Percentiles rank a stretch among this genome's conserved stretches.
These are phyloP conservation scores for Cardiocondyla obscurior DNA, from an alignment of 1,140 invertebrate species.

Conservation along the genomic window DNA sequence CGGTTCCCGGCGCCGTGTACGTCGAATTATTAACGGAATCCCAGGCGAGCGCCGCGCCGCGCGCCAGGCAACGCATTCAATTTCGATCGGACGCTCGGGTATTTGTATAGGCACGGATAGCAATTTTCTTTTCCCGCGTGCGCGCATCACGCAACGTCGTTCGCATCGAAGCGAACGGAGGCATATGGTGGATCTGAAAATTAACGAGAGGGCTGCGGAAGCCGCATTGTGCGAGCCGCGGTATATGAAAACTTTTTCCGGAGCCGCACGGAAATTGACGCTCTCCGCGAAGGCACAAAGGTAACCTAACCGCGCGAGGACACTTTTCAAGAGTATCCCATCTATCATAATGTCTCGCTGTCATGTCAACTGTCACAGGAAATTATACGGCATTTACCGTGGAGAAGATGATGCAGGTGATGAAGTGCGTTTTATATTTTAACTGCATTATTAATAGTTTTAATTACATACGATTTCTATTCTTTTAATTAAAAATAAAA, in stretches of 20 bases:
- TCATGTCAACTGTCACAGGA: slow-evolving; percentile 2
- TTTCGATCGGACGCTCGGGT: slow-evolving; percentile 37
- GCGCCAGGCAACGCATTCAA: slow-evolving; percentile 28
- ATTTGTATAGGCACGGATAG: slow-evolving; percentile 36
- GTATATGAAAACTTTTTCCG: slow-evolving; percentile 2
- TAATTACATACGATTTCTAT: neutral
- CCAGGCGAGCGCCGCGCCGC: neutral
- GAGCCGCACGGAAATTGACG: neutral
- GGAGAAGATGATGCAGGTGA: neutral
- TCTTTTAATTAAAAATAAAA: neutral
- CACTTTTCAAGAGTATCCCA: neutral
- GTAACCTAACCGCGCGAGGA: neutral
- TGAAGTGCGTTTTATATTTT: neutral
- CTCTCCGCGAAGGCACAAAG: neutral
- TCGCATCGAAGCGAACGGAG: neutral
- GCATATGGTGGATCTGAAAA: slow-evolving; percentile 40
- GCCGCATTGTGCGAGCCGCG: neutral
- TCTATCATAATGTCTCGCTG: neutral
- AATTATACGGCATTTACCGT: neutral
- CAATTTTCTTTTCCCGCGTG: slow-evolving; percentile 22
- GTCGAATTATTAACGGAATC: slow-evolving; percentile 42
- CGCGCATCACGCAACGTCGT: slow-evolving; percentile 19
- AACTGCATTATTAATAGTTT: neutral
- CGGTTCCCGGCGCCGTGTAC: slow-evolving; percentile 20
- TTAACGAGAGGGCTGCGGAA: slow-evolving; percentile 5